Evolutionary conservation across 2,113 vertebrate species (phyloP), one percentile per base, ranked within the genome.

Genomic region (Petromus typicus): DNA sequence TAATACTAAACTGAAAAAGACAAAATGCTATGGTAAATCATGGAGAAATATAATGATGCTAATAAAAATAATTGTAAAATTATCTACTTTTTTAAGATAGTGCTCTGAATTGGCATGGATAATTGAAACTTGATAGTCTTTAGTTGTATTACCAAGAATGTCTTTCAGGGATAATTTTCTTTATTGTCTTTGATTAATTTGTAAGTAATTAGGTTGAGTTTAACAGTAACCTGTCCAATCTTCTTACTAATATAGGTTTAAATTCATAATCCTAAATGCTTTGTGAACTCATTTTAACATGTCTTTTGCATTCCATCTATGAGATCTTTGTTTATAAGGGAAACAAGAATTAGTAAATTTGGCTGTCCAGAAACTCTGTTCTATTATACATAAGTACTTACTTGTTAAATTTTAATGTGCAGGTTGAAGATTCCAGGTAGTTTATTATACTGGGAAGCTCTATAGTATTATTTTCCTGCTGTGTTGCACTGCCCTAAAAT

Each of bases 101-200:
- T 48, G 92, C 27, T 80, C 75, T 73, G 92, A 84, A 63, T 96
- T 80, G 73, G 59, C 81, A 17, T 59, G 95, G 48, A 71, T 91
- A 93, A 89, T 76, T 83, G 80, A 92, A 71, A 63, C 88, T 82
- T 88, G 43, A 51, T 63, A n/a, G 6, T 89, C 91, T 79, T 93
- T 84, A 63, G 45, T 67, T 25, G 87, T 91, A 84, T 83, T 91
- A 89, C 80, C 78, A 86, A 45, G 86, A 95, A 73, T 92, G 90
- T 94, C 83, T 95, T 98, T 96, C 79, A 94, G 43, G 81, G 84
- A 61, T 97, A 95, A 95, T 96, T 95, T 93, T 23, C 93, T 92
- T 95, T 93, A 91, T 95, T 94, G 91, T 88, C 86, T 48, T 93
- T 83, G 81, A 95, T 96, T 97, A 96, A 94, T 96, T 95, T 95